phyloP scores from a whole-genome alignment of 1,140 invertebrate genomes.

The Drosophila lacertosa region DNA sequence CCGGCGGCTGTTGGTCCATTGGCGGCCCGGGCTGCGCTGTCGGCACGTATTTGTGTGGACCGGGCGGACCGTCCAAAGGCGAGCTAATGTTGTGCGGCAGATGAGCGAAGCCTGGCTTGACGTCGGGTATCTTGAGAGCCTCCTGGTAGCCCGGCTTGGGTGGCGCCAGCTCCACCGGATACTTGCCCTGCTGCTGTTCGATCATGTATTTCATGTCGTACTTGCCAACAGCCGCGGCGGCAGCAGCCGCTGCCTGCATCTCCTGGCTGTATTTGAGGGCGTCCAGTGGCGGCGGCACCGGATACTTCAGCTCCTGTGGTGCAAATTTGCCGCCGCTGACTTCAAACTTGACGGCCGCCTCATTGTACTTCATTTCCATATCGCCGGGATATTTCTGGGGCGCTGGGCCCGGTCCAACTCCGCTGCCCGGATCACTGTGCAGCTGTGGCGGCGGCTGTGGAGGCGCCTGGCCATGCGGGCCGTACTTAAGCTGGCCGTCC shows the following conservation, averaged over 20 bases:
- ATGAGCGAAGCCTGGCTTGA: slow-evolving; percentile 71
- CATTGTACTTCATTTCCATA: slow-evolving; percentile 76
- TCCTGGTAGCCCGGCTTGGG: slow-evolving; percentile 69
- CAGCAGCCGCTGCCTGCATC: slow-evolving; percentile 71
- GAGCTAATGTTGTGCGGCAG: slow-evolving; percentile 61
- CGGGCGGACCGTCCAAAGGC: slow-evolving; percentile 36
- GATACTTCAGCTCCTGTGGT: slow-evolving; percentile 80
- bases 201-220: slow-evolving; percentile 83
- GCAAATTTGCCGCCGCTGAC: slow-evolving; percentile 49
- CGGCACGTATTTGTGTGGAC: slow-evolving; percentile 59
- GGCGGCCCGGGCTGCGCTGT: slow-evolving; percentile 44
- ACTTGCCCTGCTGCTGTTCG: slow-evolving; percentile 78
- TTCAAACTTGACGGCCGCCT: slow-evolving; percentile 61
- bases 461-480: slow-evolving; percentile 46
- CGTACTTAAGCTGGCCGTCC: slow-evolving; percentile 76
- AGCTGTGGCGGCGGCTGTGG: slow-evolving; percentile 70
- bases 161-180: slow-evolving; percentile 60
- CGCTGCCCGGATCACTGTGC: slow-evolving; percentile 57
- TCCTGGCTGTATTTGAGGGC: slow-evolving; percentile 82
- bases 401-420: slow-evolving; percentile 22
- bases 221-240: slow-evolving; percentile 67
- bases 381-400: slow-evolving; percentile 78
- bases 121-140: slow-evolving; percentile 75
- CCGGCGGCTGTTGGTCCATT: slow-evolving; percentile 62
- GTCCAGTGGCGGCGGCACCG: slow-evolving; percentile 68